Evolutionary conservation across 2,888 invertebrate species (phyloP).

Genomic region (Acanthosepion esculentum): DNA sequence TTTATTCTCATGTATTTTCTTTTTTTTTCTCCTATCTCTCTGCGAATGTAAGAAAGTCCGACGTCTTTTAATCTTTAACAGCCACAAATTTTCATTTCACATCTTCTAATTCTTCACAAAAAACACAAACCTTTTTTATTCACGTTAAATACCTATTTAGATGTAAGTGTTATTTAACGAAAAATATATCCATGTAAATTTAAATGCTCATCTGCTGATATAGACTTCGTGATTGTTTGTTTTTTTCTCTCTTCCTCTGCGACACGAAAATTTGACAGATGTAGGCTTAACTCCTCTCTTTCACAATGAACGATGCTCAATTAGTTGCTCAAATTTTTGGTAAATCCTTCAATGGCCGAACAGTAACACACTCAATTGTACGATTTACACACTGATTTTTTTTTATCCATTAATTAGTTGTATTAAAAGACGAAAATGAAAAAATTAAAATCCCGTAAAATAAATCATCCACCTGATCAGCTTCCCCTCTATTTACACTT

Average conservation of each 20-base stretch:
- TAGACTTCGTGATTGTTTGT: too few relatives aligned
- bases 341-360: neutral
- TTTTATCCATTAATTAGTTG: too few relatives aligned
- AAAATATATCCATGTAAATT: neutral
- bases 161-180: neutral
- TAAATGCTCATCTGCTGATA: too few relatives aligned
- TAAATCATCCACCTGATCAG: neutral
- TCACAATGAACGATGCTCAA: neutral
- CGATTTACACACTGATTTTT: neutral
- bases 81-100: neutral
- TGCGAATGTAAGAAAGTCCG: neutral
- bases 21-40: neutral
- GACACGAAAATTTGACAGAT: slow-evolving; percentile 21
- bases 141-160: neutral
- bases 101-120: neutral
- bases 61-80: neutral
- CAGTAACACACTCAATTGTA: neutral
- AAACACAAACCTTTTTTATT: neutral
- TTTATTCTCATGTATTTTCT: neutral
- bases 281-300: neutral
- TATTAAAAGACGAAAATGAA: neutral
- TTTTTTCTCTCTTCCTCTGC: neutral
- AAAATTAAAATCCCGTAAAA: neutral
- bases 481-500: neutral
- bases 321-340: slow-evolving; percentile 2